Conservation (phyloP, 1,140 invertebrate species). For the Drosophila tropicalis region DNA sequence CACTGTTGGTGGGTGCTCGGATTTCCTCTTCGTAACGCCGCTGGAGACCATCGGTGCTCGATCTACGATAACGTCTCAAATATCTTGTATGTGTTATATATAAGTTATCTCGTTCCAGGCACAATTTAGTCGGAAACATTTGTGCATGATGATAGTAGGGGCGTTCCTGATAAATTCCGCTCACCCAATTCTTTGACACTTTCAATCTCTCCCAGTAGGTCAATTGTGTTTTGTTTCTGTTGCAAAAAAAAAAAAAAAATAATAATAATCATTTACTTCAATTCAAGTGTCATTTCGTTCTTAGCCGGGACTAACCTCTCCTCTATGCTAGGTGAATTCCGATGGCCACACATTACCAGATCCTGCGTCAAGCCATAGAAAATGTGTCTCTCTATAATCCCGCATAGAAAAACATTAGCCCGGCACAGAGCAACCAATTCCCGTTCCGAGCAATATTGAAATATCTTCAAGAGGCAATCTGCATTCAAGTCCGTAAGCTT, state of each 20-base stretch:
- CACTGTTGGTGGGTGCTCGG: slow-evolving; percentile 40
- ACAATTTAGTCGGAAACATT: slow-evolving; percentile 75
- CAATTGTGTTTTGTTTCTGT: slow-evolving; percentile 47
- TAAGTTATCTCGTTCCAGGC: slow-evolving; percentile 57
- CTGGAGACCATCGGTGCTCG: slow-evolving; percentile 49
- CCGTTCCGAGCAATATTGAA: slow-evolving; percentile 57
- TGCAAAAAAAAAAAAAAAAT: neutral
- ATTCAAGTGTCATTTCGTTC: too few relatives aligned
- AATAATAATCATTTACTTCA: neutral
- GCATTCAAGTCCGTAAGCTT: slow-evolving; percentile 64
- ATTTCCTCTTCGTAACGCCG: slow-evolving; percentile 62
- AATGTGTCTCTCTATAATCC: slow-evolving; percentile 61
- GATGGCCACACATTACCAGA: slow-evolving; percentile 71
- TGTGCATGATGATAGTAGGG: slow-evolving; percentile 70
- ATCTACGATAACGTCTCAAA: slow-evolving; percentile 66
- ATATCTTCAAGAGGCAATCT: slow-evolving; percentile 67
- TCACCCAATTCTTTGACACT: slow-evolving; percentile 68
- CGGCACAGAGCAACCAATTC: slow-evolving; percentile 59
- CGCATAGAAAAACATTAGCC: slow-evolving; percentile 41
- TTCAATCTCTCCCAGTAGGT: slow-evolving; percentile 62
- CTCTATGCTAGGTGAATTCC: slow-evolving; percentile 43
- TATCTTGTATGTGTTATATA: slow-evolving; percentile 67
- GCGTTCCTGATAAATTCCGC: slow-evolving; percentile 62
- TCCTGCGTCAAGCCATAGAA: slow-evolving; percentile 56
- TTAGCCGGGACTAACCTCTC: slow-evolving; percentile 41